Evolutionary conservation across 2,888 invertebrate genomes (phyloP), one percentile per base, ranked within the genome.

Genomic region (Tetheella fluctuosa): DNA sequence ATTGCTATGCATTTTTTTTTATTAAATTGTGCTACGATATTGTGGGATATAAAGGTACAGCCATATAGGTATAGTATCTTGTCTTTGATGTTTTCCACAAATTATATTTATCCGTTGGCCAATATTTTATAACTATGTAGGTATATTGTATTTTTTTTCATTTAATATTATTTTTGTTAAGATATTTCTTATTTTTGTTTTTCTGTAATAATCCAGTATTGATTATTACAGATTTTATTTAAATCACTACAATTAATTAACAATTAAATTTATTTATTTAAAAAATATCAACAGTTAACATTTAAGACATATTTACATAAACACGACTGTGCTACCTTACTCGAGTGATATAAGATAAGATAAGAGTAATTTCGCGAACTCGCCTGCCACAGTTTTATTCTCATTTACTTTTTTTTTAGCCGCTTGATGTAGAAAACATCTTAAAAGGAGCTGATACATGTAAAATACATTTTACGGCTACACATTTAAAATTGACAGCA

Each of bases 291-390:
- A 39, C 39, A 39, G 39, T 39, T n/a, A 15, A n/a, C n/a, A 5
- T 34, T 30, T 30, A 30, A 30, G 30, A 10, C 15, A 7, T 39
- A 39, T 39, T 39, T 39, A 39, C 15, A 39, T 39, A 39, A 39
- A 3, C 20, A 48, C 48, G 20, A 20, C 20, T 48, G 17, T 20
- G 20, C 48, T 48, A 48, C 48, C 48, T 48, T 20, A 20, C 48
- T 10, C 48, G 48, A 48, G 20, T 48, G 20, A 48, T 17, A 10
- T 48, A 48, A 48, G 20, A 2, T 8, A 63, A 65, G 85, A 88
- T 88, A 87, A 89, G 81, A 70, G 68, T 73, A 75, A 80, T 82
- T 81, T 83, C 42, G 71, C 71, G 78, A 78, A 82, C 69, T 71
- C 72, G 74, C 39, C 39, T 39, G 39, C 39, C 39, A 39, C 39